Percentiles rank a stretch among this genome's conserved stretches.
phyloP scores from a whole-genome alignment of 2,888 invertebrate species.

The Cephus runcator region DNA sequence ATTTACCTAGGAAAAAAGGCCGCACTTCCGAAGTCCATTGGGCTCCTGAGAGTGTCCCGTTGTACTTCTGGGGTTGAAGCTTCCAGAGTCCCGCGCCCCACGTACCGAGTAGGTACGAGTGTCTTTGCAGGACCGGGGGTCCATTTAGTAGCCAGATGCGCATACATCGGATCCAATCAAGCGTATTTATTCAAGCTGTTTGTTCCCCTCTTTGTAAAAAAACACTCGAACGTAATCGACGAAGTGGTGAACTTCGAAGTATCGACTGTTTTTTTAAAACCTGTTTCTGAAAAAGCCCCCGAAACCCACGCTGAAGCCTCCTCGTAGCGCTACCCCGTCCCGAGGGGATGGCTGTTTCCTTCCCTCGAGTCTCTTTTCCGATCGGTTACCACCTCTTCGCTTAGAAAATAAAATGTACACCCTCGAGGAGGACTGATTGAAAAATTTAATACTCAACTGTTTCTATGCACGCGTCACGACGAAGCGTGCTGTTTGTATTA shows the following conservation, averaged over 20 bases:
- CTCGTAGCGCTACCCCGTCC: not conserved
- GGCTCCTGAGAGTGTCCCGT: not conserved
- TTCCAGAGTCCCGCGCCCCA: not conserved
- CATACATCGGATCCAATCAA: slow-evolving; percentile 54
- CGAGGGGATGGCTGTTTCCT: not conserved
- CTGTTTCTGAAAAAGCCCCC: not conserved
- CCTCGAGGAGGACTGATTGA: not conserved
- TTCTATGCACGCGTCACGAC: not conserved
- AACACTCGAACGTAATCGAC: slow-evolving; percentile 10
- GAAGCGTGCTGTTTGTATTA: not conserved
- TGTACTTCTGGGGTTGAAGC: not conserved
- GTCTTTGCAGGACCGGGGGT: slow-evolving; percentile 8
- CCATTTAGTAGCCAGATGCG: slow-evolving; percentile 55
- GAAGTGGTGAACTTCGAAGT: not conserved
- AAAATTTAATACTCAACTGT: not conserved
- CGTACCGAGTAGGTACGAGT: slow-evolving; percentile 11
- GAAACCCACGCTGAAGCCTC: not conserved
- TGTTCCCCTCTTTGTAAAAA: slow-evolving; percentile 25
- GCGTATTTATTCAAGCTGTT: slow-evolving; percentile 52
- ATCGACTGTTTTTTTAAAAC: slow-evolving; percentile 2
- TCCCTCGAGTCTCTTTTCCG: not conserved
- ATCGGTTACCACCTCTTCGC: not conserved
- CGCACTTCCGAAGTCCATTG: slow-evolving; percentile 23
- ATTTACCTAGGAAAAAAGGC: slow-evolving; percentile 35
- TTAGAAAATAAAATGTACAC: not conserved